Evolutionary conservation across 2,797 vertebrate species (phyloP).

Genomic region (Crax fasciolata): DNA sequence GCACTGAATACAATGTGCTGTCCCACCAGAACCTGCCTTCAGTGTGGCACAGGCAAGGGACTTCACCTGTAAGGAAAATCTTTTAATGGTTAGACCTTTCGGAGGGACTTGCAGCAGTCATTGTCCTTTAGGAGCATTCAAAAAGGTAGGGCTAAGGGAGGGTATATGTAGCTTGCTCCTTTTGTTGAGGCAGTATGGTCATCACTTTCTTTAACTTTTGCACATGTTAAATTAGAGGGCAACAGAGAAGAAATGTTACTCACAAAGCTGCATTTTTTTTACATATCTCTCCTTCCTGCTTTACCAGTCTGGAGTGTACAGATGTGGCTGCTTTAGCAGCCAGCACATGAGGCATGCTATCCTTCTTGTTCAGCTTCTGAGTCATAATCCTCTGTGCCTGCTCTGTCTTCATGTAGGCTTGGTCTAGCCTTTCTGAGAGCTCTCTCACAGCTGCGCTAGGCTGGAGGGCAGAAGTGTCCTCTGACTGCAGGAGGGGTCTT

Average conservation of each 20-base stretch:
- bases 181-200: neutral
- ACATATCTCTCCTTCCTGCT: neutral
- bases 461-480: neutral
- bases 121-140: neutral
- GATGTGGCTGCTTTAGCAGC: neutral
- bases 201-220: neutral
- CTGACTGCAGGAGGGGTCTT: neutral
- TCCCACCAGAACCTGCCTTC: neutral
- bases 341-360: neutral
- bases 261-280: neutral
- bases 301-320: neutral
- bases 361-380: neutral
- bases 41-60: neutral
- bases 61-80: neutral
- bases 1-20: neutral
- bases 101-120: neutral
- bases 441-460: neutral
- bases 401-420: accelerated
- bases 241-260: neutral
- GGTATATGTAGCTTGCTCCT: neutral
- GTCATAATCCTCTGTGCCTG: neutral
- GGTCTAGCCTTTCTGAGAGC: accelerated
- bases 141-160: neutral
- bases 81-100: neutral
- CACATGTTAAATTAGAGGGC: neutral